Base-by-base conservation (phyloP, 2,797 vertebrate genomes). In the Pangasius djambal region DNA sequence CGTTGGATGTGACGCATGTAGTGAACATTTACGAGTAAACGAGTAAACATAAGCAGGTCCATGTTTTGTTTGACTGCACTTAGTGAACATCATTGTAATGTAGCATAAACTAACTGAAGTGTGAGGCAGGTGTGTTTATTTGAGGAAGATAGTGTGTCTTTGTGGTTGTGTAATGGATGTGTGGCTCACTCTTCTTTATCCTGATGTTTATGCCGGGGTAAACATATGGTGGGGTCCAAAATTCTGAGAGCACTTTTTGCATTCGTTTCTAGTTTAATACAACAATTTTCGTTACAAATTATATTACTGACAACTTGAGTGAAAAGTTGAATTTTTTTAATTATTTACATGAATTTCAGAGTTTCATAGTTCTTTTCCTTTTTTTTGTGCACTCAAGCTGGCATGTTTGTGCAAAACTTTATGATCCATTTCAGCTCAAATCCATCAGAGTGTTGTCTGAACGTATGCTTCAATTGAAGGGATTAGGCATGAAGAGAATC, bases 141-240 rank as follows among this genome's bases (percentile, higher is more conserved):
- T 44, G 40, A 48, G 72, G 40, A 48, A 44, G 40, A 40, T 44
- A 75, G 72, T 75, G 40, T 25, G 34, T 48, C n/a, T 72, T 34
- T 57, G 55, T 28, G 55, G 55, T 57, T 57, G 55, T 18, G 15
- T 57, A 57, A 57, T 18, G 55, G n/a, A 15, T 61, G 87, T 67
- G 72, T 69, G 48, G 74, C 48, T 50, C 34, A 12, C 4, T 25
- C 28, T 74, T 70, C 55, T 88, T 13, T 28, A 44, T 74, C 55
- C 81, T 50, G 52, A 59, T 81, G 34, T 81, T 70, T 81, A 79
- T 70, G 15, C 16, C 72, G 0, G 83, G 63, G 37, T 63, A 86
- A 82, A n/a, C 34, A n/a, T 25, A 31, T 25, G 75, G 16, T 75
- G 25, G 20, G 70, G 10, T 75, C 20, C 22, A 74, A 44, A 44